Percentiles rank a stretch among this genome's conserved stretches.
Conservation (phyloP, 2,797 vertebrate genomes). For the Naso thynnoides region DNA sequence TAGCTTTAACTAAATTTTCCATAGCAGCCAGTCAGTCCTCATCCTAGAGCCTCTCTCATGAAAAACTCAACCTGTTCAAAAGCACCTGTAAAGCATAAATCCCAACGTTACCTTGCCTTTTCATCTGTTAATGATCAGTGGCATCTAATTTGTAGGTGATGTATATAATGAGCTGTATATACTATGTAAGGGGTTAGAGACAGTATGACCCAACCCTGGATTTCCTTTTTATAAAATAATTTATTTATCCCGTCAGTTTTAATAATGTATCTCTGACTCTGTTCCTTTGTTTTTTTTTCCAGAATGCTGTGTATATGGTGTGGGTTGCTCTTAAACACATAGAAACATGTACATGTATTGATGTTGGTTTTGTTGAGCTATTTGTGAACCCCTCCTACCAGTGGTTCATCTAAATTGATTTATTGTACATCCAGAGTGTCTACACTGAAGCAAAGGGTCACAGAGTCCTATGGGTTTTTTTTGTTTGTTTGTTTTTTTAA, state of each 20-base stretch:
- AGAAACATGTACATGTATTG: neutral
- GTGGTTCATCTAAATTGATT: neutral
- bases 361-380: neutral
- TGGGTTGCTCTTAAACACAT: neutral
- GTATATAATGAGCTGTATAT: neutral
- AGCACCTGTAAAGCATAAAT: neutral
- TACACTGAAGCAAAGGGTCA: constrained; percentile 3
- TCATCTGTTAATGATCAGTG: constrained; percentile 1
- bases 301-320: neutral
- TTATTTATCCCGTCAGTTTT: constrained; percentile 37
- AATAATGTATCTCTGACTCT: constrained; percentile 5
- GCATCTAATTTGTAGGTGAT: neutral
- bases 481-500: too few relatives aligned
- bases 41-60: neutral
- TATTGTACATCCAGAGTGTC: neutral
- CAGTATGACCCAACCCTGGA: constrained; percentile 1
- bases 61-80: neutral
- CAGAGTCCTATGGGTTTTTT: too few relatives aligned
- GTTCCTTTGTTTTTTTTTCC: constrained; percentile 12
- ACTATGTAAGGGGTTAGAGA: constrained; percentile 6
- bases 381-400: neutral
- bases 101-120: constrained; percentile 1
- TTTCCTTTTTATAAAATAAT: constrained; percentile 44
- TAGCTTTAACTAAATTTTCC: too few relatives aligned
- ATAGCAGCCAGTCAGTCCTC: neutral